phyloP scores from a whole-genome alignment of 2,113 vertebrate species.

The Mustela lutreola region DNA sequence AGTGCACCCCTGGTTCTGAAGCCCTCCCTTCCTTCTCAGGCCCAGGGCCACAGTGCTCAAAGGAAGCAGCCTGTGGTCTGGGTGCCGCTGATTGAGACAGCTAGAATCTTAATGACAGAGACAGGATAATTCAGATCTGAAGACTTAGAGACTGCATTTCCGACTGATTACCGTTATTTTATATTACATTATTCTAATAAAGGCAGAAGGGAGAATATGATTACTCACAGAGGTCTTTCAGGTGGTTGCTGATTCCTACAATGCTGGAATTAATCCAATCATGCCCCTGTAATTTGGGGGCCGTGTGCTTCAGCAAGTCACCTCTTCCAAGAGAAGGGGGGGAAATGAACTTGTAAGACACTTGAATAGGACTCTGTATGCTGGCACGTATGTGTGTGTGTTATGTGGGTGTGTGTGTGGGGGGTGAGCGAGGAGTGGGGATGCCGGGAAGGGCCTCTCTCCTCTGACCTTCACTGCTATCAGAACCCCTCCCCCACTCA shows the following conservation, averaged over 20 bases:
- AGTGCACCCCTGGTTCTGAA: neutral
- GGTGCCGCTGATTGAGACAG: neutral
- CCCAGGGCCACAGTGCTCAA: rapidly evolving
- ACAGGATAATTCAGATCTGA: neutral
- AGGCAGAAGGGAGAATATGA: neutral
- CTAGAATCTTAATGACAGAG: neutral
- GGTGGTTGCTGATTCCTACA: neutral
- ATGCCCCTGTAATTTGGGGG: neutral
- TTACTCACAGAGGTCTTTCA: neutral
- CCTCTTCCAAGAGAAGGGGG: neutral
- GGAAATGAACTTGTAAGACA: neutral
- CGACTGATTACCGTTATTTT: neutral
- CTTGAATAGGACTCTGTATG: neutral
- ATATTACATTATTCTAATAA: neutral
- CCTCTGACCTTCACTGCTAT: neutral
- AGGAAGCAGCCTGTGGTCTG: neutral
- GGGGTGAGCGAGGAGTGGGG: rapidly evolving
- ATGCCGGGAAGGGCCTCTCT: neutral
- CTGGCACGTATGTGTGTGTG: neutral
- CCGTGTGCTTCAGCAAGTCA: neutral
- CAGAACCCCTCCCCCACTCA: neutral
- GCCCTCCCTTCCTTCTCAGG: neutral
- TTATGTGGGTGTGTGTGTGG: neutral
- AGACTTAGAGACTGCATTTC: neutral
- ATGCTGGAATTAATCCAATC: conserved; percentile 38